Evolutionary conservation across 2,797 vertebrate species (phyloP).

Genomic region (Mormyrus hasselquistii): DNA sequence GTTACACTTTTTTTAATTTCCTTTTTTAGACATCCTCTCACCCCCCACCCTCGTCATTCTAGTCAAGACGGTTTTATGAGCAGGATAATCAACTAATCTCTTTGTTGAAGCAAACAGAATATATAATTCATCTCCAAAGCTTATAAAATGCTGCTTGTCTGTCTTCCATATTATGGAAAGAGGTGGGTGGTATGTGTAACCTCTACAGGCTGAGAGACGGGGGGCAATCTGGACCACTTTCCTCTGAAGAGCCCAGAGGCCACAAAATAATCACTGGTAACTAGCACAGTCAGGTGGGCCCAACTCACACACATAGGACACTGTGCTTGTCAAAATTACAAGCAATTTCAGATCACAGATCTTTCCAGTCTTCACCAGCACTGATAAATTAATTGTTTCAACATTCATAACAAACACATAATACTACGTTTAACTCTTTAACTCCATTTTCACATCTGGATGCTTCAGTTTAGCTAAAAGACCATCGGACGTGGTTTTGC

Average conservation of each 20-base stretch:
- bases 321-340: background rate
- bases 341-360: background rate
- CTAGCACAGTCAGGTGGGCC: background rate
- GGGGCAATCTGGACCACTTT: background rate
- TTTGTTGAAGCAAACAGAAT: slow-evolving; percentile 35
- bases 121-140: slow-evolving; percentile 39
- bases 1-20: background rate
- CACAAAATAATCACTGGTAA: background rate
- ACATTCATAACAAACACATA: background rate
- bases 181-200: background rate
- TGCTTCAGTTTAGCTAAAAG: background rate
- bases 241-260: background rate
- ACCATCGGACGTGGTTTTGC: background rate
- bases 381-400: background rate
- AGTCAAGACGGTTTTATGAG: slow-evolving; percentile 46
- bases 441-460: background rate
- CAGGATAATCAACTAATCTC: slow-evolving; percentile 45
- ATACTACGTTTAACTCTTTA: background rate
- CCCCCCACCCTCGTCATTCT: slow-evolving; percentile 36
- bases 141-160: slow-evolving; percentile 45
- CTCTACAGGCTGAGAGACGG: background rate
- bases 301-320: background rate
- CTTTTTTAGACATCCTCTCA: slow-evolving; percentile 32
- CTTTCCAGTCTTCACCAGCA: background rate
- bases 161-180: slow-evolving; percentile 9